Conservation (phyloP, 2,113 vertebrate genomes). For the Malaclemys terrapin region DNA sequence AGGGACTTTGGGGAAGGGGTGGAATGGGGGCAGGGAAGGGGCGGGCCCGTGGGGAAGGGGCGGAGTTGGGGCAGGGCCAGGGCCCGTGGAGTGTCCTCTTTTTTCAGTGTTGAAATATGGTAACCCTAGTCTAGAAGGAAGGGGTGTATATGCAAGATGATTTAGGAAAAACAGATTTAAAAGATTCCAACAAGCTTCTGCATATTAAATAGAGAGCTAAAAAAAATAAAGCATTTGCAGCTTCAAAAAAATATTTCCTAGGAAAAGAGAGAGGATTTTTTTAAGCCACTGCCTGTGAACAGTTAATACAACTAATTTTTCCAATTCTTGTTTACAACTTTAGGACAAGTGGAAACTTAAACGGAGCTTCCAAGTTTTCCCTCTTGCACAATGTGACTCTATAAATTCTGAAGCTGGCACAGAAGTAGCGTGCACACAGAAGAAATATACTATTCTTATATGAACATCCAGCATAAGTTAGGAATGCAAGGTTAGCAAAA, state of each 20-base stretch:
- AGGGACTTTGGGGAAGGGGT: too few relatives aligned
- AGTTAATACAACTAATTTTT: neutral
- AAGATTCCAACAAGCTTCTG: neutral
- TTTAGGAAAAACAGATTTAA: neutral
- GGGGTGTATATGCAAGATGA: fast-evolving
- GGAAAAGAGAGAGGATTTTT: neutral
- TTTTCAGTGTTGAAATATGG: too few relatives aligned
- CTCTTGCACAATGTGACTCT: neutral
- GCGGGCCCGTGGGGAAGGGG: too few relatives aligned
- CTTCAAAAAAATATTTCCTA: neutral
- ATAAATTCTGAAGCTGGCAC: neutral
- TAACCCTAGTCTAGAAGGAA: neutral
- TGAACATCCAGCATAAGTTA: neutral
- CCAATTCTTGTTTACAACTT: neutral
- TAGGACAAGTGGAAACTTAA: neutral
- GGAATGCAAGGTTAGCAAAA: neutral
- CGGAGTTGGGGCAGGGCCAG: too few relatives aligned
- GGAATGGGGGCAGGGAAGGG: too few relatives aligned
- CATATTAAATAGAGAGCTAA: neutral
- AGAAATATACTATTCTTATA: neutral
- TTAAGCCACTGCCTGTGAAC: neutral
- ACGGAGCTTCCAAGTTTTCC: neutral
- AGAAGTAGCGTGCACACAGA: neutral
- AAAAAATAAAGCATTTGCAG: neutral
- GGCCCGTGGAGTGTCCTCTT: too few relatives aligned